Evolutionary conservation across 2,888 invertebrate species (phyloP).

Genomic region (Stenodera caucasica): DNA sequence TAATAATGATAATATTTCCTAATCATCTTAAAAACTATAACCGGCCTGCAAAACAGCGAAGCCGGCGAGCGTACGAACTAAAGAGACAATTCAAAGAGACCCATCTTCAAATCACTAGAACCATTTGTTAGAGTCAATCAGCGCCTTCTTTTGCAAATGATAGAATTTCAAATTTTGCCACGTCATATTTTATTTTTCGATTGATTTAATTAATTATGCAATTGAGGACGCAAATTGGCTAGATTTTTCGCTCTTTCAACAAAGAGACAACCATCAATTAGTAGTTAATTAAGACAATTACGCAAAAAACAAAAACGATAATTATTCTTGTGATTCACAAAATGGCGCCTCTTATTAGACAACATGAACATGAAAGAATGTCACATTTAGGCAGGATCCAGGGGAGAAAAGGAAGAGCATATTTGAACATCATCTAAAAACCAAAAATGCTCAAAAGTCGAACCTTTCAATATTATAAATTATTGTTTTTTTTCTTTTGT

Average conservation of each 20-base stretch:
- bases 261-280: conserved; percentile 20
- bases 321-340: conserved; percentile 32
- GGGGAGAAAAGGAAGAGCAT: conserved; percentile 19
- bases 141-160: too few relatives aligned
- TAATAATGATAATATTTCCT: conserved; percentile 34
- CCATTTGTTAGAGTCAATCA: background rate
- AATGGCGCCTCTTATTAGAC: conserved; percentile 35
- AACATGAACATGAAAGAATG: conserved; percentile 48
- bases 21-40: conserved; percentile 39
- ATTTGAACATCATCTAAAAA: conserved; percentile 31
- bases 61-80: conserved; percentile 49
- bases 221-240: conserved; percentile 22
- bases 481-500: background rate
- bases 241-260: conserved; percentile 7
- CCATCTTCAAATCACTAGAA: conserved; percentile 30
- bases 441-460: conserved; percentile 26
- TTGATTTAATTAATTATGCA: conserved; percentile 19
- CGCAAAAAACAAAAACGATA: background rate
- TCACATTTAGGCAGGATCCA: conserved; percentile 42
- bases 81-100: conserved; percentile 29
- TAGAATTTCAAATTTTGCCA: too few relatives aligned
- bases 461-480: conserved; percentile 4
- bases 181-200: too few relatives aligned
- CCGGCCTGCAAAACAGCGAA: conserved; percentile 38
- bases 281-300: conserved; percentile 21